phyloP scores from a whole-genome alignment of 1,140 invertebrate genomes.

The Antheraea pernyi region DNA sequence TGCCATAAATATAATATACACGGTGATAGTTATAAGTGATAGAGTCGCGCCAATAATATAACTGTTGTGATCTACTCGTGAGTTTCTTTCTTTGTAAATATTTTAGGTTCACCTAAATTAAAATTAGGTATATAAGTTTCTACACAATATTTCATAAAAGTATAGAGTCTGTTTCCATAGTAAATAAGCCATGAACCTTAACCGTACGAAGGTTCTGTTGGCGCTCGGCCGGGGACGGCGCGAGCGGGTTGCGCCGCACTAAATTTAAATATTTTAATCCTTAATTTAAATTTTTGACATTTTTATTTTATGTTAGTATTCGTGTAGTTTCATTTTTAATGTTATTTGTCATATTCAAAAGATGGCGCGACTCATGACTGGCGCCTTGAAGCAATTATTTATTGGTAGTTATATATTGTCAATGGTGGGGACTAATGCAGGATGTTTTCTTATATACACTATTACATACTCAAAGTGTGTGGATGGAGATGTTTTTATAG shows the following conservation, averaged over 20 bases:
- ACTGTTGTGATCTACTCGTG: too few species aligned
- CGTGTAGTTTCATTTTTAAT: constrained; percentile 77
- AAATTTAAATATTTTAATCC: constrained; percentile 80
- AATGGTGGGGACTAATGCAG: constrained; percentile 28
- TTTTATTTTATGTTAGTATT: constrained; percentile 79
- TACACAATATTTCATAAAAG: background rate
- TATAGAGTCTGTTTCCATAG: constrained; percentile 38
- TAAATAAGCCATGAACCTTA: constrained; percentile 19
- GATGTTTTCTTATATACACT: constrained; percentile 15
- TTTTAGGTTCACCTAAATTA: too few species aligned
- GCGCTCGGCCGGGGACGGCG: constrained; percentile 35
- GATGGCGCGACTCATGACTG: constrained; percentile 52
- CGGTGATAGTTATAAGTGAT: too few species aligned
- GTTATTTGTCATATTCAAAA: constrained; percentile 76
- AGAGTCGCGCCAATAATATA: too few species aligned
- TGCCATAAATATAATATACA: too few species aligned
- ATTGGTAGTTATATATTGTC: constrained; percentile 38
- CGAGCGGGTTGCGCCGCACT: constrained; percentile 66
- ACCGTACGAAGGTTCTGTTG: constrained; percentile 23
- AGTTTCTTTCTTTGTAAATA: too few species aligned
- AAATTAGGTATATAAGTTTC: too few species aligned
- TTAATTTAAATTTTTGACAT: constrained; percentile 80
- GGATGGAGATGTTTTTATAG: too few species aligned
- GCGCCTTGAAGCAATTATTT: constrained; percentile 54
- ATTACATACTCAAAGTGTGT: too few species aligned